A percentile compares a stretch with the other conserved stretches of the same genome.
These are phyloP conservation scores for Athalia circularis DNA, from an alignment of 2,888 invertebrate species.

Conservation along the genomic window DNA sequence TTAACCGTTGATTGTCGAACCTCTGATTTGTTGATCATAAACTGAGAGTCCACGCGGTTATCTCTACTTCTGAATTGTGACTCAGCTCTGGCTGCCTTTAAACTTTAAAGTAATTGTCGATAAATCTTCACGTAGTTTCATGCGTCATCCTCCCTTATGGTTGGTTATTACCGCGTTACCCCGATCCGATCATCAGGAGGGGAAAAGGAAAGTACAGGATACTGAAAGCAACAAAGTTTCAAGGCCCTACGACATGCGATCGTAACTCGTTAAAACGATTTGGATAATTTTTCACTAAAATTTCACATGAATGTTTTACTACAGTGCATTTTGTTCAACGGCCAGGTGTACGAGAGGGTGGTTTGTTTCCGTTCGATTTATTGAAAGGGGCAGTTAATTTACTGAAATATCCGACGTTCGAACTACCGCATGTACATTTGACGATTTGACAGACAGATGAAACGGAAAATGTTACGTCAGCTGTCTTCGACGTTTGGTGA, in stretches of 20 bases:
- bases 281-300: background rate
- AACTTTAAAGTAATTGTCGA: conserved; percentile 33
- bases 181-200: background rate
- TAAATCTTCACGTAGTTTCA: conserved; percentile 32
- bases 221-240: too few relatives aligned
- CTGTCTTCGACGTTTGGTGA: conserved; percentile 19
- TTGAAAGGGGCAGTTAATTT: background rate
- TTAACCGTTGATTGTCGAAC: conserved; percentile 66
- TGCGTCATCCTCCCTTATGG: background rate
- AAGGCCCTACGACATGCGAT: too few relatives aligned
- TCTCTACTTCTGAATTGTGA: conserved; percentile 39
- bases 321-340: background rate
- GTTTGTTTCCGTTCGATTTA: background rate
- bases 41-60: conserved; percentile 49
- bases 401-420: conserved; percentile 51
- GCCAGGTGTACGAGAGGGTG: conserved; percentile 6
- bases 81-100: conserved; percentile 32
- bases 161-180: background rate
- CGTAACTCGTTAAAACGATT: background rate
- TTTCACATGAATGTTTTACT: too few relatives aligned
- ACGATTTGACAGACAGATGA: conserved; percentile 2
- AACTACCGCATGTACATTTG: background rate
- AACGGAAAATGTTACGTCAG: conserved; percentile 35
- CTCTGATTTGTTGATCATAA: conserved; percentile 59
- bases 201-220: too few relatives aligned